Conservation (phyloP, 2,113 vertebrate genomes). For the Lipophrys pholis region DNA sequence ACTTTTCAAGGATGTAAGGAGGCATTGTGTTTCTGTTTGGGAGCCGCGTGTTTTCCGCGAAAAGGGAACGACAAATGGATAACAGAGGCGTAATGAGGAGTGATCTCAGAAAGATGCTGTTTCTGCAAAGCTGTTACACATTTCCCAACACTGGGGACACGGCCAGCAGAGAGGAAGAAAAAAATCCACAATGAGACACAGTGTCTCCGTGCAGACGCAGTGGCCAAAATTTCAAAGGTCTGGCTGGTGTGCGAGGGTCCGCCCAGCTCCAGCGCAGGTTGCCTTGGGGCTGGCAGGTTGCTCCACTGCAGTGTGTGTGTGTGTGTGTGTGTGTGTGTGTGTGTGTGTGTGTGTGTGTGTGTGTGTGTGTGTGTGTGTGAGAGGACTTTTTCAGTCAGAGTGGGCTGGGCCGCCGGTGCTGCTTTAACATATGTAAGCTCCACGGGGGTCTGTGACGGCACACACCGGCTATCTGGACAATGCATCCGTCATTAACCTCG, state of each 20-base stretch:
- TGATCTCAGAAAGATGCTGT: constrained; percentile 63
- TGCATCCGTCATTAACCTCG: constrained; percentile 67
- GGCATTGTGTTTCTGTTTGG: constrained; percentile 40
- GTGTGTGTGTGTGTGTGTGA: not conserved
- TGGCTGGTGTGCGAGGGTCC: constrained; percentile 66
- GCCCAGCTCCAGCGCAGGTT: constrained; percentile 73
- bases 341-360: not conserved
- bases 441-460: constrained; percentile 63
- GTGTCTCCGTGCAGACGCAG: constrained; percentile 68
- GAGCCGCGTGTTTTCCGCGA: constrained; percentile 13
- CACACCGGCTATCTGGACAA: constrained; percentile 64
- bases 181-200: constrained; percentile 74
- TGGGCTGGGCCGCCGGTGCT: constrained; percentile 55
- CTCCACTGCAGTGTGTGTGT: constrained; percentile 61
- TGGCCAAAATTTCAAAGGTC: constrained; percentile 73
- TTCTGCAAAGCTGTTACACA: constrained; percentile 67
- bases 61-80: constrained; percentile 46
- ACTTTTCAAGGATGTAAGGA: constrained; percentile 46
- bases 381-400: constrained; percentile 57
- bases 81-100: constrained; percentile 48
- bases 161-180: constrained; percentile 42
- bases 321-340: constrained; percentile 2
- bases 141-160: constrained; percentile 65
- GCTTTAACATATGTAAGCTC: constrained; percentile 72
- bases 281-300: constrained; percentile 71